Conservation (phyloP, 2,888 invertebrate species). For the Pycnomerus fuliginosus region DNA sequence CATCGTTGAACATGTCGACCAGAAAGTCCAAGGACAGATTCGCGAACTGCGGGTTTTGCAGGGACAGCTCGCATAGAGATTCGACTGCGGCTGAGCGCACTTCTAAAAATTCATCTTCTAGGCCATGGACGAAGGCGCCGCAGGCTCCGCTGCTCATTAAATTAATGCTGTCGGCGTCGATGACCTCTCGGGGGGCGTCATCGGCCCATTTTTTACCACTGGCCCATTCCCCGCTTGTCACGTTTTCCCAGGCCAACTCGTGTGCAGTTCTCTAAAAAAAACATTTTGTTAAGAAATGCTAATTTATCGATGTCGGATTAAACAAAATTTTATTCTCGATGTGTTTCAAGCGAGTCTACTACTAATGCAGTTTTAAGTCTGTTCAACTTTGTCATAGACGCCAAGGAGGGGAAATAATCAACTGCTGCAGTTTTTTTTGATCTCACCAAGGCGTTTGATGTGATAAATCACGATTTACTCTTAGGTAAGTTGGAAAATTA, state of each 20-base stretch:
- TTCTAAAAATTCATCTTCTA: conserved; percentile 97
- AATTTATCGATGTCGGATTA: too few species aligned
- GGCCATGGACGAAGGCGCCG: conserved; percentile 96
- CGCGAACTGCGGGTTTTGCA: conserved; percentile 82
- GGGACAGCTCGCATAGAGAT: conserved; percentile 85
- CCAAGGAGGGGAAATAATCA: too few species aligned
- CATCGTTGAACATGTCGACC: conserved; percentile 99
- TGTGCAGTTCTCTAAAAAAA: conserved; percentile 73
- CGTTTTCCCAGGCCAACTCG: conserved; percentile 80
- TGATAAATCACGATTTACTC: too few species aligned
- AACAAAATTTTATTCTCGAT: too few species aligned
- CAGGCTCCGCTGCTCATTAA: conserved; percentile 93
- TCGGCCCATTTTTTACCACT: conserved; percentile 88
- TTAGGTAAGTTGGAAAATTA: too few species aligned
- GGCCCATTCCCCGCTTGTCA: conserved; percentile 86
- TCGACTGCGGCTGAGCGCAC: conserved; percentile 94
- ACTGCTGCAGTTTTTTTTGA: too few species aligned
- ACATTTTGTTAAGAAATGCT: conserved; percentile 5
- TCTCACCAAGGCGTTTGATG: too few species aligned
- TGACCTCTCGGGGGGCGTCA: conserved; percentile 73
- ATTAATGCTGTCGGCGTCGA: conserved; percentile 73
- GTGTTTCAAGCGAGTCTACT: too few species aligned
- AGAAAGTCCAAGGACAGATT: conserved; percentile 89
- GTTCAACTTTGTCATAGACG: too few species aligned
- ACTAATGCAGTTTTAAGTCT: too few species aligned